Evolutionary conservation across 2,888 invertebrate species (phyloP).

Genomic region (Operophtera brumata): DNA sequence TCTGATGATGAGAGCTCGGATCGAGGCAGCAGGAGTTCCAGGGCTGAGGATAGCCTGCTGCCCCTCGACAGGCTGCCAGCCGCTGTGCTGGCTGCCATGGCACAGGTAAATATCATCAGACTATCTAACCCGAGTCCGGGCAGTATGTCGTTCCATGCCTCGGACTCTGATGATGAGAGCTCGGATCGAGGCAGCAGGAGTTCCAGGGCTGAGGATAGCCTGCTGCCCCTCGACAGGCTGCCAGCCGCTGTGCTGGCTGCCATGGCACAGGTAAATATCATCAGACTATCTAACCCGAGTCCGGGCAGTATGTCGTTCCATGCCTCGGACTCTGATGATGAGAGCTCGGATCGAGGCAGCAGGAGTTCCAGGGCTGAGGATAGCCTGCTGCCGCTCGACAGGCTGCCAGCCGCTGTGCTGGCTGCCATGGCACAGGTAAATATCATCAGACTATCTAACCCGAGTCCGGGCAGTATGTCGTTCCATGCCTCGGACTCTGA

Average conservation of each 20-base stretch:
- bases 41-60: constrained; percentile 43
- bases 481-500: constrained; percentile 72
- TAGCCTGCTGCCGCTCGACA: constrained; percentile 30
- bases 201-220: constrained; percentile 48
- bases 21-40: constrained; percentile 51
- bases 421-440: constrained; percentile 55
- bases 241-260: constrained; percentile 51
- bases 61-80: constrained; percentile 48
- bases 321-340: constrained; percentile 72
- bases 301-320: constrained; percentile 62
- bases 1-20: constrained; percentile 71
- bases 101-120: constrained; percentile 51
- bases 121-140: constrained; percentile 68
- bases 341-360: constrained; percentile 57
- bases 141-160: constrained; percentile 61
- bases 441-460: constrained; percentile 45
- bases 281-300: constrained; percentile 60
- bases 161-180: constrained; percentile 72
- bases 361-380: constrained; percentile 54
- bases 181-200: constrained; percentile 56
- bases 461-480: constrained; percentile 60
- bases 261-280: constrained; percentile 50
- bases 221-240: constrained; percentile 39
- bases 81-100: constrained; percentile 44
- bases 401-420: constrained; percentile 52